Base-by-base conservation (phyloP, 2,797 vertebrate genomes). In the Phoebastria nigripes region DNA sequence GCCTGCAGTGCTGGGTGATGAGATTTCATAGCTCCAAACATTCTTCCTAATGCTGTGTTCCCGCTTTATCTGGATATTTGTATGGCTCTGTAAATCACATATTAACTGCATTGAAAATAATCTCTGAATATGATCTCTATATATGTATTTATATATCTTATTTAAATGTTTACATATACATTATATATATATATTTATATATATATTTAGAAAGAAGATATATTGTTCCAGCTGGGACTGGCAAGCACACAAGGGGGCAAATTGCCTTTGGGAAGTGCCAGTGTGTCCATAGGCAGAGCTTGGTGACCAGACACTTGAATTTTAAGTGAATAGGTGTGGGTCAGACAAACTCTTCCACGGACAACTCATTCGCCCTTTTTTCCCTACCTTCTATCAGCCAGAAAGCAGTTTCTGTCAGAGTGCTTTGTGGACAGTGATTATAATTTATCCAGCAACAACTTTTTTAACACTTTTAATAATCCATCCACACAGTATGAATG, bases 21-120 rank as follows among this genome's bases (percentile, higher is more conserved):
- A 49, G 49, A 24, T 55, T 29, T 29, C 31, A 21, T 44, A 49
- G 20, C 19, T 80, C 24, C 24, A 86, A 62, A 62, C 19, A 15
- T 69, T 67, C 47, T 42, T 79, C 20, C 33, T 80, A 62, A 55
- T 49, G 54, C 42, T 55, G 22, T 24, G 16, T 44, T 74, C 55
- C 20, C 0, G 0, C 49, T 56, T 56, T 13, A 9, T n/a, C 28
- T 42, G 61, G 15, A 4, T 39, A 26, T 62, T 44, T 56, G 15
- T 56, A 22, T 21, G 69, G 19, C 8, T 74, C 49, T 56, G 20
- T 49, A 74, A 74, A 69, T 39, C 55, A 51, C 20, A 2, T 59
- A 47, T 29, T 44, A 55, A 35, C 37, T 49, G 5, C 24, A 15
- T 7, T 21, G 49, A 55, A 28, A 67, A 24, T 8, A 71, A 15